Percentiles rank a stretch among this genome's conserved stretches.
Conservation (phyloP, 2,888 invertebrate species). For the Agapetus fuscipes region DNA sequence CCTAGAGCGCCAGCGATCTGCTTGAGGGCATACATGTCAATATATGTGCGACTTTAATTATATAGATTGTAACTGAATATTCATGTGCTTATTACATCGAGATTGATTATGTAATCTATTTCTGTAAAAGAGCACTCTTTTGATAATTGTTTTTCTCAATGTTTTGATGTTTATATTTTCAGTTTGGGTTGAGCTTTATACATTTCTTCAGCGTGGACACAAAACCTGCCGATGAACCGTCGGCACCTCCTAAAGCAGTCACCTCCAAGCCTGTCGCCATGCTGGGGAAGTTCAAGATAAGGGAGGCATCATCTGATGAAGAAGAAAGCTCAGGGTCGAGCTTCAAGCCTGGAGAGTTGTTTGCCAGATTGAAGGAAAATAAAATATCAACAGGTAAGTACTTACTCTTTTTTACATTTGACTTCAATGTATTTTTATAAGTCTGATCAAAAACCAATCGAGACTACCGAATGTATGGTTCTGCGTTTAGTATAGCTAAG, state of each 20-base stretch:
- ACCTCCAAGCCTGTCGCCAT: constrained; percentile 18
- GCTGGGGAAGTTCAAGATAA: constrained; percentile 40
- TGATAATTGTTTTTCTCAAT: too few species aligned
- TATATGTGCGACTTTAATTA: background rate
- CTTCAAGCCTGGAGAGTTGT: constrained; percentile 53
- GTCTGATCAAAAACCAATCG: too few species aligned
- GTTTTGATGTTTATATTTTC: too few species aligned
- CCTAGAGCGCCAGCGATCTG: too few species aligned
- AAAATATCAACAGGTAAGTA: constrained; percentile 16
- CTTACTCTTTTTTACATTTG: background rate
- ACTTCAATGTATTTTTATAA: too few species aligned
- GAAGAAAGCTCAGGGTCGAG: constrained; percentile 26
- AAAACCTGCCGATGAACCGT: background rate
- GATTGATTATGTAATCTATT: too few species aligned
- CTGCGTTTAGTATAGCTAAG: too few species aligned
- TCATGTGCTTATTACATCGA: too few species aligned
- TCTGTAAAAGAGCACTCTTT: too few species aligned
- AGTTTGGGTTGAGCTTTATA: constrained; percentile 76
- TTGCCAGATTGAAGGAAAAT: constrained; percentile 43
- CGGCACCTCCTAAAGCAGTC: background rate
- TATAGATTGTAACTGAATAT: background rate
- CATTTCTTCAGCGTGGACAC: constrained; percentile 47
- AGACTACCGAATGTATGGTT: too few species aligned
- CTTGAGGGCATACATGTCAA: too few species aligned
- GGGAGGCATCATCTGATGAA: constrained; percentile 48